These are phyloP conservation scores for Biston stratarius DNA, from an alignment of 2,888 invertebrate species.

Conservation along the genomic window DNA sequence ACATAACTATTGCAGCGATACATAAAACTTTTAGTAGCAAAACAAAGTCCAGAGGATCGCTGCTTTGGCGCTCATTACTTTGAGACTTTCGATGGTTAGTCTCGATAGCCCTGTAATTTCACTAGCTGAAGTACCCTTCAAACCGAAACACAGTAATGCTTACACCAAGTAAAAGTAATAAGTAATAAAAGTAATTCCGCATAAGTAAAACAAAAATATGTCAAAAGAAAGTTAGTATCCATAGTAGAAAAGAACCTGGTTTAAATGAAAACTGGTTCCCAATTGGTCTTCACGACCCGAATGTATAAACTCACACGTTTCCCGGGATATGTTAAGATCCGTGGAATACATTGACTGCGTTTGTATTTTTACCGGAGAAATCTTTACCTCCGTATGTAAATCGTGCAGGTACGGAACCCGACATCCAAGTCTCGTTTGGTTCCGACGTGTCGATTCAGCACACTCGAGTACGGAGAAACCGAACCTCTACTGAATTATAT, in stretches of 20 bases:
- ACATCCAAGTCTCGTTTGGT: constrained; percentile 9
- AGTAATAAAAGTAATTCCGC: too few relatives aligned
- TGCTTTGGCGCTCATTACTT: too few relatives aligned
- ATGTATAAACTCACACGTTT: background rate
- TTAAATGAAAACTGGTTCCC: background rate
- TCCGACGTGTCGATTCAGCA: constrained; percentile 17
- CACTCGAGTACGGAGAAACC: constrained; percentile 8
- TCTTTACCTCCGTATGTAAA: constrained; percentile 17
- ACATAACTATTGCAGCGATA: too few relatives aligned
- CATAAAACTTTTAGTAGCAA: too few relatives aligned
- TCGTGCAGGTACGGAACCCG: constrained; percentile 4
- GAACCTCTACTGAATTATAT: background rate
- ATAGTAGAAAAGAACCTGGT: background rate
- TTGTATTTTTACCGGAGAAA: constrained; percentile 13
- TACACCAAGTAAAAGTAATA: too few relatives aligned
- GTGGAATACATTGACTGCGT: constrained; percentile 15
- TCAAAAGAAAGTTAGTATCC: too few relatives aligned
- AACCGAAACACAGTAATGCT: too few relatives aligned
- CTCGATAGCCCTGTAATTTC: too few relatives aligned
- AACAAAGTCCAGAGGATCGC: too few relatives aligned
- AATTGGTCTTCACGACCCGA: background rate
- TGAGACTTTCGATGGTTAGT: too few relatives aligned
- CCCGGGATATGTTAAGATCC: background rate
- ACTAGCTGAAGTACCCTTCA: too few relatives aligned
- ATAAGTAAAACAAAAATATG: too few relatives aligned